Percentiles rank a stretch among this genome's conserved stretches.
phyloP scores from a whole-genome alignment of 1,140 invertebrate species.

The Agrypnia vestita region DNA sequence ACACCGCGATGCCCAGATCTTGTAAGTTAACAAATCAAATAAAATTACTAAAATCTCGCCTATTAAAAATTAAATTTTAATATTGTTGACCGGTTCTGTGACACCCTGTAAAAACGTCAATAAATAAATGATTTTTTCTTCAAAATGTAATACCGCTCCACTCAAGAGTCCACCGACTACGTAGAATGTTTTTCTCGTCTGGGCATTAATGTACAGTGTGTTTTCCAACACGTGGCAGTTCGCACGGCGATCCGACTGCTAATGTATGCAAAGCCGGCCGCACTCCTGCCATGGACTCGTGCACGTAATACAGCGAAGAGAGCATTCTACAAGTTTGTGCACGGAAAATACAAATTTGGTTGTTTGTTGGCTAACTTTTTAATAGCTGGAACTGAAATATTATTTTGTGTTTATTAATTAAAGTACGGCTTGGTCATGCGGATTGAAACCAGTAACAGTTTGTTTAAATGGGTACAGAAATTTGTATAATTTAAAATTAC shows the following conservation, averaged over 20 bases:
- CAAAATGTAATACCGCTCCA: neutral
- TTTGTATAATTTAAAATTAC: too few species aligned
- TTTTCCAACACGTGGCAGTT: slow-evolving; percentile 48
- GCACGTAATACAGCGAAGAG: slow-evolving; percentile 2
- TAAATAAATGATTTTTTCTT: too few species aligned
- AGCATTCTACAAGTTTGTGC: neutral
- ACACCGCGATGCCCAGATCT: too few species aligned
- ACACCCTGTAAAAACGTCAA: too few species aligned
- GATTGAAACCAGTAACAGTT: too few species aligned
- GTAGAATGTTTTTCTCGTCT: neutral
- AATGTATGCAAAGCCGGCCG: slow-evolving; percentile 55
- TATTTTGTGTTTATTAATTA: neutral
- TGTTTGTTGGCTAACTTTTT: neutral
- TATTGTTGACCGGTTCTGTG: too few species aligned
- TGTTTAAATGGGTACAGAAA: too few species aligned
- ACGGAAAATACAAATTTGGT: neutral
- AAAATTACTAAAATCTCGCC: too few species aligned
- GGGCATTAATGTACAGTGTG: slow-evolving; percentile 30
- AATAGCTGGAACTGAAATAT: neutral
- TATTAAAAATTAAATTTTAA: too few species aligned
- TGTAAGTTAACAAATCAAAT: too few species aligned
- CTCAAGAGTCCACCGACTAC: neutral
- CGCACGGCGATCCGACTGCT: slow-evolving; percentile 52
- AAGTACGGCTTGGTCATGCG: too few species aligned
- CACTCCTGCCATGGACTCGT: slow-evolving; percentile 41